Evolutionary conservation across 2,797 vertebrate species (phyloP), one percentile per base, ranked within the genome.

Genomic region (Gallinago nigripennis): DNA sequence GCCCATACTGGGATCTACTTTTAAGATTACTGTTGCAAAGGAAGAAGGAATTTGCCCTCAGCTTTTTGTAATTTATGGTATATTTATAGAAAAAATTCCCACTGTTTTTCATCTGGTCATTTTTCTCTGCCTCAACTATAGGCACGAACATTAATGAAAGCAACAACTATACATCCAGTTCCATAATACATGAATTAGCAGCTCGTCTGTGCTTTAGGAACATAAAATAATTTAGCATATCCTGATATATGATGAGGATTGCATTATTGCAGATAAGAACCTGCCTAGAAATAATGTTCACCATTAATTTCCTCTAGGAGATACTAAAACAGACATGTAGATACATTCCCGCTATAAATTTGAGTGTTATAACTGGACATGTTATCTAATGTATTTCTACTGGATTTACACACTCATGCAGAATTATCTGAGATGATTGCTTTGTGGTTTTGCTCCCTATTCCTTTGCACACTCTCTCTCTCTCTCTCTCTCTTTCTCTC

Each of bases 401-500:
- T 70, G 54, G 28, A 71, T 91, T 86, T 94, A 80, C 82, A 86
- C 66, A 33, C 58, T 92, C 51, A 11, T 57, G 48, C 56, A 8
- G 66, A 89, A 84, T 85, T 92, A 51, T 91, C 71, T 94, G 92
- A 92, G 94, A 71, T 95, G 94, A 71, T 95, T 94, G 90, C 88
- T 92, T 82, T 76, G 90, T 89, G 91, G 68, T 93, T 92, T 96
- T 95, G 94, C 88, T 96, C 92, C 94, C 95, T 97, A 96, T 97
- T 96, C 94, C 87, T 96, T 97, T 97, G 94, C 96, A 97, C 94
- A 96, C 96, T 96, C 75, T 96, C 79, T 96, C 91, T 95, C 91
- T 95, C 73, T 72, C 88, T 88, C 82, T 84, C 73, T 83, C 81
- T 96, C 94, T 90, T 54, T 87, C 68, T 84, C 81, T 92, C 91